phyloP scores from a whole-genome alignment of 1,140 invertebrate species.

The Plodia interpunctella region DNA sequence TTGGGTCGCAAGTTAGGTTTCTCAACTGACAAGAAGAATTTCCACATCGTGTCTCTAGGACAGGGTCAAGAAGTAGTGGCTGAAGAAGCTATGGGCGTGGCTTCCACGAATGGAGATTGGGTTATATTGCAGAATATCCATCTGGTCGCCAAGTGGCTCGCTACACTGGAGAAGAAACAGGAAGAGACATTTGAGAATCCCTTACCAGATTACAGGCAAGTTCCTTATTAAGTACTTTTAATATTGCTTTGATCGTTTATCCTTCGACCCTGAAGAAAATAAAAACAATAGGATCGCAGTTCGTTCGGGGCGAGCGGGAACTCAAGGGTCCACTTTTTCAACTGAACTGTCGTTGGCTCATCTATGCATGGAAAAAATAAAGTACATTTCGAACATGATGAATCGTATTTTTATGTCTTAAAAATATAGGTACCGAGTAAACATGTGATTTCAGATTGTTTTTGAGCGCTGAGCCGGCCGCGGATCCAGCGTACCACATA shows the following conservation, averaged over 20 bases:
- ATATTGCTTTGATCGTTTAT: too few relatives aligned
- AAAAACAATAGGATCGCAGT: too few relatives aligned
- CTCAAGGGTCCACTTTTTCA: too few relatives aligned
- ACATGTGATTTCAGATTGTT: constrained; percentile 69
- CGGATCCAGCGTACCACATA: constrained; percentile 75
- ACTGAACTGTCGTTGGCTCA: too few relatives aligned
- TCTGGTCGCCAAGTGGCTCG: constrained; percentile 92
- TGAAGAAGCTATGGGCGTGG: constrained; percentile 89
- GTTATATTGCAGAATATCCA: constrained; percentile 95
- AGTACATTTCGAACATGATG: too few relatives aligned
- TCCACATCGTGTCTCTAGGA: constrained; percentile 95
- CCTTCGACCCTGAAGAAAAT: too few relatives aligned
- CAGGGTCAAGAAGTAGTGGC: constrained; percentile 96
- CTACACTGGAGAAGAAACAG: constrained; percentile 93
- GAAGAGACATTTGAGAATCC: constrained; percentile 86
- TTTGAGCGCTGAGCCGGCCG: constrained; percentile 80
- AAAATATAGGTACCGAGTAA: background rate
- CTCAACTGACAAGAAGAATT: constrained; percentile 87
- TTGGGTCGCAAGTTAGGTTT: constrained; percentile 84
- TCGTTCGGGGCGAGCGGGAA: too few relatives aligned
- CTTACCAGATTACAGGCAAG: constrained; percentile 81
- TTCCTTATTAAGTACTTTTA: background rate
- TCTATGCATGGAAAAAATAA: too few relatives aligned
- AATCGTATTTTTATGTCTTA: too few relatives aligned
- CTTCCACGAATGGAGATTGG: constrained; percentile 91